Evolutionary conservation across 2,888 invertebrate genomes (phyloP), one percentile per base, ranked within the genome.

Genomic region (Lepidochrysops patricia): DNA sequence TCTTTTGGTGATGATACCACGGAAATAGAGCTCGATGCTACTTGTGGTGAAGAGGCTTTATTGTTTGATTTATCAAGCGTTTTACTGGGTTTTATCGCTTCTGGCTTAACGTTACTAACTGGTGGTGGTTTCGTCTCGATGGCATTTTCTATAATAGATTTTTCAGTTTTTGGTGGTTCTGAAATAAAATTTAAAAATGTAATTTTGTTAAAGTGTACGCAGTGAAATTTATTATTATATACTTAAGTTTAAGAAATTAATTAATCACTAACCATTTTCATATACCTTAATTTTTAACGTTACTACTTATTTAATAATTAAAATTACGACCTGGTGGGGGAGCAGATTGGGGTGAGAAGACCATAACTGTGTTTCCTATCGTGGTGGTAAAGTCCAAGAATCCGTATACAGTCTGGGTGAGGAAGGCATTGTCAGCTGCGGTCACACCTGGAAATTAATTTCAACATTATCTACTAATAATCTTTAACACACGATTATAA

Each of bases 311-410:
- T 27, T 23, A 50, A 34, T 25, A 13, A 29, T 27, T 35, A 15
- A 52, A 52, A 52, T 61, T 56, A 61, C 76, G 79, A 94, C 94
- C 94, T 88, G 93, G 90, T 76, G 92, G 83, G 23, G 95, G 93
- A 25, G 93, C 93, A 71, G 95, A 96, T 71, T 96, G 94, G 0
- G 97, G 97, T 0, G 97, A 97, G 82, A 97, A 97, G 34, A 97
- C 94, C 96, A 97, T 97, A 58, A 97, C 94, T 12, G 97, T 97
- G 79, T 97, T 96, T 64, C 96, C 97, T 72, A 97, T 96, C 2
- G 97, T 97, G 0, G 97, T 97, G 58, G 97, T 96, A 81, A 97
- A 97, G 84, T 97, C 97, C 68, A 97, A 88, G 83, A 97, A 97
- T 60, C 97, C 97, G 74, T 97, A 97, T 57, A 97, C 97, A 0